phyloP scores from a whole-genome alignment of 2,113 vertebrate genomes.

The Suncus etruscus region DNA sequence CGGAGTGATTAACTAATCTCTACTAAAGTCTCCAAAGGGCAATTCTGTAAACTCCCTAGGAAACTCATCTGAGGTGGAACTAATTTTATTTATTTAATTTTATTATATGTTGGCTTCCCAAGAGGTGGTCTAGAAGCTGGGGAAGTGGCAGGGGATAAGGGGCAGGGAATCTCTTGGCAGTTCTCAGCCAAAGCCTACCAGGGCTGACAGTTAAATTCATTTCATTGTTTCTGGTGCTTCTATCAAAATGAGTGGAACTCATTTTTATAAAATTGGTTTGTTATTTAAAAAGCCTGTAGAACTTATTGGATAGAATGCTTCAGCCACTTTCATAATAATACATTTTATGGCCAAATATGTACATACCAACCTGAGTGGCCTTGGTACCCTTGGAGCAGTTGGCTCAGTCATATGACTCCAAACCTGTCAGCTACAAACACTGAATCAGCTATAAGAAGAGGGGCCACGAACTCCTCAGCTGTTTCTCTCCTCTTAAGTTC shows the following conservation, averaged over 20 bases:
- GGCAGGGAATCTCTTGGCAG: too few species aligned
- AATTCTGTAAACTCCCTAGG: not conserved
- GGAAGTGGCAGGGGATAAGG: too few species aligned
- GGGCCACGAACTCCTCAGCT: not conserved
- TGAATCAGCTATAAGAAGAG: not conserved
- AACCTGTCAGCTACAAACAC: not conserved
- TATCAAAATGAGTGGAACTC: slow-evolving; percentile 31
- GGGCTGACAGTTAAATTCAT: too few species aligned
- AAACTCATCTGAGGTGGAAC: slow-evolving; percentile 4
- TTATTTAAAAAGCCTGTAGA: slow-evolving; percentile 20
- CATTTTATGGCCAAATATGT: not conserved
- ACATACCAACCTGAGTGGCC: not conserved
- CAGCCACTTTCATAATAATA: not conserved
- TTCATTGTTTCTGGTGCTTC: not conserved
- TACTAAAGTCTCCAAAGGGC: not conserved
- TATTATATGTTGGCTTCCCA: too few species aligned
- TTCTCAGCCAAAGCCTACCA: too few species aligned
- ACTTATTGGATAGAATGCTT: not conserved
- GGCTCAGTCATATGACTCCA: too few species aligned
- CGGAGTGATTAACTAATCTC: not conserved
- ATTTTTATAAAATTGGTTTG: not conserved
- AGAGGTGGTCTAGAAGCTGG: too few species aligned
- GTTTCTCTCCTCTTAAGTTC: not conserved
- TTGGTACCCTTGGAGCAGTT: not conserved
- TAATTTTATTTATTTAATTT: not conserved